Percentiles rank a stretch among this genome's conserved stretches.
Evolutionary conservation across 2,888 invertebrate species (phyloP).

Genomic region (Chrysina gloriosa): DNA sequence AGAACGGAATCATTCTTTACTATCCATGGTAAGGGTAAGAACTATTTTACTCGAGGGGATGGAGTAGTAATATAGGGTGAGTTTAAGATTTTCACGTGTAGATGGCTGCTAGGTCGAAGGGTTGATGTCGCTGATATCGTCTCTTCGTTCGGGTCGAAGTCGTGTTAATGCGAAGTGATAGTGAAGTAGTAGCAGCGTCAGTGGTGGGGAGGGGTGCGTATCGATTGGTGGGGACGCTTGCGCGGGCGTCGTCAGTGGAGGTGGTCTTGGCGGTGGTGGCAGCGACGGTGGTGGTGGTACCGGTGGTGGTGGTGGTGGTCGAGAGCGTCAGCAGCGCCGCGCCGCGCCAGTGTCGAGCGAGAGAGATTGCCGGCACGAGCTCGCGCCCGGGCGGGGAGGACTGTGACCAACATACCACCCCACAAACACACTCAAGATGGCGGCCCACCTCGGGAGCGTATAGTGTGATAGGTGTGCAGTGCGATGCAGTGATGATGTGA

Average conservation of each 20-base stretch:
- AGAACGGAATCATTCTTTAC: too few species aligned
- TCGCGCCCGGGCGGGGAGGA: conserved; percentile 67
- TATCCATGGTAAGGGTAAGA: too few species aligned
- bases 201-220: conserved; percentile 60
- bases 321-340: conserved; percentile 59
- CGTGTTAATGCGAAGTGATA: conserved; percentile 60
- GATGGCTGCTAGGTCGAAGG: conserved; percentile 1
- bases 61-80: too few species aligned
- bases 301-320: conserved; percentile 27
- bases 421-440: conserved; percentile 65
- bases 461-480: conserved; percentile 49
- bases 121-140: conserved; percentile 35
- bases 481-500: conserved; percentile 51
- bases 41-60: too few species aligned
- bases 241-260: conserved; percentile 45
- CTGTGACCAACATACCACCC: conserved; percentile 57
- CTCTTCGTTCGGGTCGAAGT: conserved; percentile 60
- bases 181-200: too few species aligned
- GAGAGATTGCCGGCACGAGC: conserved; percentile 65
- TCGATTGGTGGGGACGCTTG: conserved; percentile 43
- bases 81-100: neutral
- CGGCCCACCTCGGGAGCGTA: conserved; percentile 63
- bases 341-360: conserved; percentile 64
- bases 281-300: neutral
- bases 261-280: conserved; percentile 27